Evolutionary conservation across 2,797 vertebrate genomes (phyloP), one percentile per base, ranked within the genome.

Genomic region (Sebastes trivittatus): DNA sequence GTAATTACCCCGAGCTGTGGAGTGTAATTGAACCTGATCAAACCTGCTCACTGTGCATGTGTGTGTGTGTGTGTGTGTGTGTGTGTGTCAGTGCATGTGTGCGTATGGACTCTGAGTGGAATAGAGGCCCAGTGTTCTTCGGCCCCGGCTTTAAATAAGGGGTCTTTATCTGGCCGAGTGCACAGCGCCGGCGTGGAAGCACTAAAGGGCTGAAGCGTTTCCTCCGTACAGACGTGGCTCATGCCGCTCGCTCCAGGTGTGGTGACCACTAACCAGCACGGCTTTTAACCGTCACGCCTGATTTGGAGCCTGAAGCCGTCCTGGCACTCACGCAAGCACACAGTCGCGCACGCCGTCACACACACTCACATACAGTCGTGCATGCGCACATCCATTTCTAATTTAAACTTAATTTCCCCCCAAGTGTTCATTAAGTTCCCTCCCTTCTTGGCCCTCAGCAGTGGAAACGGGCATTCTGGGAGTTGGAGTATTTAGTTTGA

Each of bases 41-140:
- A 92, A 92, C 88, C 89, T 77, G 58, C 86, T 86, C 74, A 49
- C 38, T 63, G 71, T 83, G 77, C 81, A 87, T 82, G 75, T 23
- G 23, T 23, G 23, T 23, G 23, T 23, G 23, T 23, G 23, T 23
- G 23, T 23, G 22, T 82, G 75, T 25, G 25, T 70, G 72, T 34
- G 55, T 23, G 70, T 42, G 54, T 49, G 54, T 55, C 27, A 34
- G 49, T 25, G 70, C 54, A 56, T 76, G 63, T 65, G 84, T 82
- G 84, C 77, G 87, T 56, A 2, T 55, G 60, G 27, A 38, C 72
- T 67, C 2, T 11, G 72, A 82, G 83, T 69, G 81, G 76, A 91
- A 95, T 92, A 95, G 93, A 94, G 92, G 88, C 86, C 77, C 91
- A 92, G 90, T 94, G 93, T 95, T 94, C 92, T 86, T 42, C 56